Percentiles rank a stretch among this genome's conserved stretches.
Conservation (phyloP, 2,888 invertebrate genomes). For the Portevinia maculata region DNA sequence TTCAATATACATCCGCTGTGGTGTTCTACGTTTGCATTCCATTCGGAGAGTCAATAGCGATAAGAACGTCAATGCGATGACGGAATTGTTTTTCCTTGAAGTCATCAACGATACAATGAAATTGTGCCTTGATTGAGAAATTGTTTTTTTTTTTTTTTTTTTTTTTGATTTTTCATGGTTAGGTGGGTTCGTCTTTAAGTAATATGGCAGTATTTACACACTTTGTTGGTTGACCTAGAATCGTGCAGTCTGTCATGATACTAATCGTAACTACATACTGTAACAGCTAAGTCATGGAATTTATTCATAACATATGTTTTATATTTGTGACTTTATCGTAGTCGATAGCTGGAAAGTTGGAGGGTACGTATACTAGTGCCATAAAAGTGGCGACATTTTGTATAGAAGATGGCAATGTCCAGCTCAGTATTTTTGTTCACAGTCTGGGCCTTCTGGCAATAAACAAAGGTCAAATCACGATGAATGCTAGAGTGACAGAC, state of each 20-base stretch:
- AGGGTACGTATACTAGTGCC: too few species aligned
- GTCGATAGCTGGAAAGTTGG: too few species aligned
- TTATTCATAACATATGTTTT: not conserved
- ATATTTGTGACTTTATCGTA: not conserved
- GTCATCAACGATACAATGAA: constrained; percentile 1
- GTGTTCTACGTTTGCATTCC: constrained; percentile 33
- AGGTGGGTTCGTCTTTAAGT: not conserved
- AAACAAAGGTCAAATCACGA: too few species aligned
- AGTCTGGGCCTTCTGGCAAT: too few species aligned
- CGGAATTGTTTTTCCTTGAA: constrained; percentile 48
- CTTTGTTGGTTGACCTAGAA: constrained; percentile 1
- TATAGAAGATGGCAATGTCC: too few species aligned
- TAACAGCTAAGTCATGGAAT: not conserved
- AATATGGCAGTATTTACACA: constrained; percentile 7
- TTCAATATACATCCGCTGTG: constrained; percentile 19
- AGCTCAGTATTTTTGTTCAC: too few species aligned
- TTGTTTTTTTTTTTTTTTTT: constrained; percentile 17
- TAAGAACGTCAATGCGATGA: constrained; percentile 42
- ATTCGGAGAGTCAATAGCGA: constrained; percentile 35
- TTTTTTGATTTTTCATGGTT: constrained; percentile 10
- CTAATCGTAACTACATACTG: not conserved
- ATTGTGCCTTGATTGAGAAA: constrained; percentile 19
- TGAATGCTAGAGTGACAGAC: too few species aligned
- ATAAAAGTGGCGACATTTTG: too few species aligned
- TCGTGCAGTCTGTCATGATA: constrained; percentile 9